A percentile compares a stretch with the other conserved stretches of the same genome.
These are phyloP conservation scores for Bolborhynchus lineola DNA, from an alignment of 2,113 vertebrate genomes.

Conservation along the genomic window DNA sequence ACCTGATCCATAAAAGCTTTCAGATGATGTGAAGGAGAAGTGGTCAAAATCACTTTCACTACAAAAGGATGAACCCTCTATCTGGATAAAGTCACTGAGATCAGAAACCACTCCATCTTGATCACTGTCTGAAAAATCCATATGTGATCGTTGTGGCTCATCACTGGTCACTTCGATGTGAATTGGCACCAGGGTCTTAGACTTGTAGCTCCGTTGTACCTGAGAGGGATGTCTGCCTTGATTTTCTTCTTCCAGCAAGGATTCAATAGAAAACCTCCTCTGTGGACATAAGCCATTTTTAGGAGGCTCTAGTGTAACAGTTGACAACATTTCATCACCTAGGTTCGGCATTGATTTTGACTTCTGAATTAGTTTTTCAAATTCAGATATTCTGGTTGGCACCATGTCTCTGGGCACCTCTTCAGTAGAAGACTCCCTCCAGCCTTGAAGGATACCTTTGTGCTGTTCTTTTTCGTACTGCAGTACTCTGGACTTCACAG, in stretches of 20 bases:
- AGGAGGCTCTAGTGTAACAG: slow-evolving; percentile 80
- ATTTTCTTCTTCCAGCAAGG: slow-evolving; percentile 87
- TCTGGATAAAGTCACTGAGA: slow-evolving; percentile 89
- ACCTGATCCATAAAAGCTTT: slow-evolving; percentile 88
- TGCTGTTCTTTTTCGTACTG: slow-evolving; percentile 88
- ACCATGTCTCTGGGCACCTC: slow-evolving; percentile 91
- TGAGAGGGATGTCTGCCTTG: slow-evolving; percentile 74
- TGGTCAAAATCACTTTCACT: slow-evolving; percentile 97
- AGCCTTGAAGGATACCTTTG: slow-evolving; percentile 71
- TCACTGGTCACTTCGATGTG: slow-evolving; percentile 84
- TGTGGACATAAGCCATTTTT: slow-evolving; percentile 83
- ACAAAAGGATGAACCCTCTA: slow-evolving; percentile 95
- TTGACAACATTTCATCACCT: slow-evolving; percentile 84
- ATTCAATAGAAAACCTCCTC: slow-evolving; percentile 91
- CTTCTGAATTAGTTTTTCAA: slow-evolving; percentile 90
- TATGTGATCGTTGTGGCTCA: slow-evolving; percentile 66
- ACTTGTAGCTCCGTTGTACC: slow-evolving; percentile 71
- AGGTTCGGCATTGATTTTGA: slow-evolving; percentile 96
- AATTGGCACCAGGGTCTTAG: slow-evolving; percentile 81
- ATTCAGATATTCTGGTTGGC: slow-evolving; percentile 89
- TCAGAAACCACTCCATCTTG: slow-evolving; percentile 89
- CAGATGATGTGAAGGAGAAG: slow-evolving; percentile 92
- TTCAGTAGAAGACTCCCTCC: slow-evolving; percentile 78
- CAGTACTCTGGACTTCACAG: slow-evolving; percentile 87
- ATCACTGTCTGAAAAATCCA: slow-evolving; percentile 92